Base-by-base conservation (phyloP, 2,888 invertebrate species). In the Timema podura region DNA sequence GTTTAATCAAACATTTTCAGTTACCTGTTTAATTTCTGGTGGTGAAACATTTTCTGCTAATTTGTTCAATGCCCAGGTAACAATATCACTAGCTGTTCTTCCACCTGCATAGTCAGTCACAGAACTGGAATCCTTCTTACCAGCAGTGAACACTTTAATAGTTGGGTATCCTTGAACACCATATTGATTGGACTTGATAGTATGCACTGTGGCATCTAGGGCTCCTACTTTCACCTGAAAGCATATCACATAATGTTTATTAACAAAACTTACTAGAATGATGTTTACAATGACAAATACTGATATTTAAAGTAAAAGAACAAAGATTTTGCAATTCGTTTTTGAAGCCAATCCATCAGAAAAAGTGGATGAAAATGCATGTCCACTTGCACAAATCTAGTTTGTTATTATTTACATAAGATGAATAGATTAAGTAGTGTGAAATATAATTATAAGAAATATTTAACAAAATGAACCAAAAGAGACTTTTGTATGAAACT, bases 151-250 rank as follows among this genome's bases (percentile, higher is more conserved):
- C 82, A 88, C 88, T 83, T 98, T 98, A 78, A 99, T 98, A 48
- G 98, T 97, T 3, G 98, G 98, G 83, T 96, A 98, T 0, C 98
- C 65, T 72, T 73, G 72, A 6, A 74, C 74, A 15, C 69, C 71
- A 57, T 71, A 72, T 64, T 72, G 71, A 54, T 68, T 66, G 0
- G 74, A 69, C 82, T 91, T 93, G 13, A 84, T 80, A 72, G 90
- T 89, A 82, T 99, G 91, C 0, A 92, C 92, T 0, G 98, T 99
- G 0, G 98, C 97, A 84, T 99, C 99, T 0, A 99, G 81, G 5
- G 98, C 97, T 71, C 98, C 99, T 16, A 99, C 80, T 84, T 98
- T 98, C 54, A 85, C 81, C 75, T 76, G 57, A 10, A 66, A 30
- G 30, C 3, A 3, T 30, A 30, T 30, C 30, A 30, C 30, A 30